phyloP scores from a whole-genome alignment of 2,113 vertebrate species.

The Diadophis punctatus region DNA sequence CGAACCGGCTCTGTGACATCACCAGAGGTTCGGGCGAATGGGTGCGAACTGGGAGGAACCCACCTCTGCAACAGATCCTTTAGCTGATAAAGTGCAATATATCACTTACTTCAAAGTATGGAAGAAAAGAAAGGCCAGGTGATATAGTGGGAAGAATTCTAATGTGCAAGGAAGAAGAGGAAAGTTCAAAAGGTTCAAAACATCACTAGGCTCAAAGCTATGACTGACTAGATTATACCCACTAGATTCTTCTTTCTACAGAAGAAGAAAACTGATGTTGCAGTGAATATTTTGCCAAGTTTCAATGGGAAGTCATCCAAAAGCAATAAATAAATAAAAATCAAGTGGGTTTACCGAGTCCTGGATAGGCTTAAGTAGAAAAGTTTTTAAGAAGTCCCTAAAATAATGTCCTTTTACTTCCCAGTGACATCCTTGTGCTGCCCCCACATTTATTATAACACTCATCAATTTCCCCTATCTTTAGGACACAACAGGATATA shows the following conservation, averaged over 20 bases:
- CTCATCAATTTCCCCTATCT: background rate
- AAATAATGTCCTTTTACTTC: background rate
- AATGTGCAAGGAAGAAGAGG: background rate
- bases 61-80: background rate
- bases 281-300: background rate
- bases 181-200: background rate
- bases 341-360: background rate
- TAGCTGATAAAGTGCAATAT: background rate
- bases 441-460: background rate
- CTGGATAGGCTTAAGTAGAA: background rate
- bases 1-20: no score
- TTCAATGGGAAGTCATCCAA: background rate
- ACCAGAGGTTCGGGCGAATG: no score
- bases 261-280: background rate
- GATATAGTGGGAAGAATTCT: background rate
- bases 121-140: background rate
- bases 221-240: background rate
- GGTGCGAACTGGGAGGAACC: no score
- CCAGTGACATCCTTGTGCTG: background rate
- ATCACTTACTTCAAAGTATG: background rate
- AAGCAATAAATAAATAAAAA: background rate
- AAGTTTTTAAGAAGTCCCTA: background rate
- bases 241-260: background rate
- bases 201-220: background rate
- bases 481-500: background rate